Evolutionary conservation across 2,113 vertebrate species (phyloP), one percentile per base, ranked within the genome.

Genomic region (Lamprologus tigripictilis): DNA sequence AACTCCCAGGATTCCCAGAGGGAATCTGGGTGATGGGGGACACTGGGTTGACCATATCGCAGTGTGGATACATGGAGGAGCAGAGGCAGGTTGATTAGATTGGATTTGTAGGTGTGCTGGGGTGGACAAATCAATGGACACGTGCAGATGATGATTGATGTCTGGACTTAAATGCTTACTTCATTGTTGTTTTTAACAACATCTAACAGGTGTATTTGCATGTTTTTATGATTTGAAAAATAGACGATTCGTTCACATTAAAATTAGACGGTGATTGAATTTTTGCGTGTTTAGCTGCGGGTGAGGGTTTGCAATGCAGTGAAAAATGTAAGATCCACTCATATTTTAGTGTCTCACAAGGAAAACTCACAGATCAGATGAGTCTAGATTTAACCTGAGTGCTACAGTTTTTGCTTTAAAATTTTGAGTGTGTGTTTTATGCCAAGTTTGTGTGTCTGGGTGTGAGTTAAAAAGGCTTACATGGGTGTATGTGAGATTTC

Each of bases 1-100:
- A 86, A 61, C 51, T 89, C 86, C 89, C 92, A 89, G 33, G 5
- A 86, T 91, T 86, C 86, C 88, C 57, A 11, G 76, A 88, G 86
- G 73, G 51, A 8, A 23, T 51, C 68, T 54, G 40, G 78, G 51
- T 40, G 76, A 23, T 11, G 35, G 45, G 47, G 83, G 76, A 14
- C 51, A 45, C 31, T 61, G 81, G 57, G 28, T 78, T 51, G 45
- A 11, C 45, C 26, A 31, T 19, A 33, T 31, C 3, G 2, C 45
- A 31, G 42, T 78, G 71, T 78, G 9, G 42, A 49, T 68, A 49
- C 71, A 78, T 47, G 40, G 8, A 73, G 21, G 68, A 73, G 68
- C 40, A 73, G 14, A 49, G 26, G 26, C 42, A 49, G 71, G 26
- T 26, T n/a, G 73, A 31, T 51, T 31, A 13, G 17, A 28, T 12